These are phyloP conservation scores for Rosalia funebris DNA, from an alignment of 2,888 invertebrate genomes.

Conservation along the genomic window DNA sequence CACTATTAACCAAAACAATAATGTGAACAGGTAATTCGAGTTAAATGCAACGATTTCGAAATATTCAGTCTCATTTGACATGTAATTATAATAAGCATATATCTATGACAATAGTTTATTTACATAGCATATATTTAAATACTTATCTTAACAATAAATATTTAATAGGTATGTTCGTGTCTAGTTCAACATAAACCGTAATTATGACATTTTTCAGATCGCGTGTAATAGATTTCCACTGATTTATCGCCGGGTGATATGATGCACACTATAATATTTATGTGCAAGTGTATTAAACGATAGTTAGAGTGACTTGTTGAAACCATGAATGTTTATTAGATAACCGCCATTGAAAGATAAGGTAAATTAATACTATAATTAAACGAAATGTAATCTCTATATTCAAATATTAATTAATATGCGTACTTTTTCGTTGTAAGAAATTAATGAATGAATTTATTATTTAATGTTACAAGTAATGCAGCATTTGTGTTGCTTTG, in stretches of 20 bases:
- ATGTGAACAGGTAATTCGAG: no score
- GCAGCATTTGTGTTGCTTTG: no score
- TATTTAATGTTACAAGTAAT: no score
- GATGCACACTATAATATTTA: background rate
- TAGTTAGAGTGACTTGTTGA: conserved; percentile 6
- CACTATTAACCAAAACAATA: no score
- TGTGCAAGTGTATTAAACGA: conserved; percentile 6
- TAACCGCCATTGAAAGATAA: background rate
- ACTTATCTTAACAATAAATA: background rate
- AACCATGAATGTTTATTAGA: conserved; percentile 3
- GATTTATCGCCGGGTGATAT: conserved; percentile 4
- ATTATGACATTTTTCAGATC: conserved; percentile 13
- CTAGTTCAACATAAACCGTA: background rate
- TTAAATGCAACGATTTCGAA: no score
- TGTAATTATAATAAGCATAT: background rate
- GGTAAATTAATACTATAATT: no score
- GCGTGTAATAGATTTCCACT: conserved; percentile 4
- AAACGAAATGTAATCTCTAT: background rate
- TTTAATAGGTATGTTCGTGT: background rate
- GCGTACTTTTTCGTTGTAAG: no score
- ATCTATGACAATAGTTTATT: background rate
- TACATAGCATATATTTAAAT: background rate
- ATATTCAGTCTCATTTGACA: no score
- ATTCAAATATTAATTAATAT: no score
- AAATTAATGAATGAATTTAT: no score